Evolutionary conservation across 2,888 invertebrate genomes (phyloP).

Genomic region (Dicycla oo): DNA sequence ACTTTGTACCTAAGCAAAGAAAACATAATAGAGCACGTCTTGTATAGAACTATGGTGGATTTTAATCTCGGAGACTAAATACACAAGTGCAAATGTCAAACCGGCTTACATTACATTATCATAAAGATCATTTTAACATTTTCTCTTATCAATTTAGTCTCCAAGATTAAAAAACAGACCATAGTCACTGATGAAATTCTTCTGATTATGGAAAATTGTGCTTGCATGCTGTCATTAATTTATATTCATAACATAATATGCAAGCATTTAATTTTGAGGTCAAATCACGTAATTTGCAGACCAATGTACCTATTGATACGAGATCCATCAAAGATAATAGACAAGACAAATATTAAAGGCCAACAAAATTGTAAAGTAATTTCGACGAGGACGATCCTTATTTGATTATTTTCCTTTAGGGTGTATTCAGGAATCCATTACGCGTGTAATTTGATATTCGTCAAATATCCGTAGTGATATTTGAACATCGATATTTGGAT

Average conservation of each 20-base stretch:
- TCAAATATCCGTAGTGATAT: slow-evolving; percentile 27
- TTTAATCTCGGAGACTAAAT: no score
- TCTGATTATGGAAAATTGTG: slow-evolving; percentile 16
- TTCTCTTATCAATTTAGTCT: no score
- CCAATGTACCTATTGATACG: slow-evolving; percentile 29
- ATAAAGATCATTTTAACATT: no score
- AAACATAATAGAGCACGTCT: slow-evolving; percentile 6
- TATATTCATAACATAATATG: slow-evolving; percentile 20
- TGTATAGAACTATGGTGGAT: neutral
- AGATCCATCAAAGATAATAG: slow-evolving; percentile 32
- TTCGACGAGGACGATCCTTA: slow-evolving; percentile 20
- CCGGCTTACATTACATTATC: no score
- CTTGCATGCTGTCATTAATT: slow-evolving; percentile 18
- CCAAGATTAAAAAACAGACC: no score
- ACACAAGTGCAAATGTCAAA: no score
- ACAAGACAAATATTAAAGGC: slow-evolving; percentile 28
- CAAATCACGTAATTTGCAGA: slow-evolving; percentile 39
- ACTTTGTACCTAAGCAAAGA: slow-evolving; percentile 12
- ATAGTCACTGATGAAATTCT: slow-evolving; percentile 27
- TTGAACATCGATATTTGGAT: slow-evolving; percentile 32
- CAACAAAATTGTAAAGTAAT: slow-evolving; percentile 26
- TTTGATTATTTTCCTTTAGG: slow-evolving; percentile 18
- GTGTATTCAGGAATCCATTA: slow-evolving; percentile 1
- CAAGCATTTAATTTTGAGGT: slow-evolving; percentile 41
- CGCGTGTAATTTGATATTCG: slow-evolving; percentile 11